Conservation (phyloP, 2,113 vertebrate species). For the Ginglymostoma cirratum region DNA sequence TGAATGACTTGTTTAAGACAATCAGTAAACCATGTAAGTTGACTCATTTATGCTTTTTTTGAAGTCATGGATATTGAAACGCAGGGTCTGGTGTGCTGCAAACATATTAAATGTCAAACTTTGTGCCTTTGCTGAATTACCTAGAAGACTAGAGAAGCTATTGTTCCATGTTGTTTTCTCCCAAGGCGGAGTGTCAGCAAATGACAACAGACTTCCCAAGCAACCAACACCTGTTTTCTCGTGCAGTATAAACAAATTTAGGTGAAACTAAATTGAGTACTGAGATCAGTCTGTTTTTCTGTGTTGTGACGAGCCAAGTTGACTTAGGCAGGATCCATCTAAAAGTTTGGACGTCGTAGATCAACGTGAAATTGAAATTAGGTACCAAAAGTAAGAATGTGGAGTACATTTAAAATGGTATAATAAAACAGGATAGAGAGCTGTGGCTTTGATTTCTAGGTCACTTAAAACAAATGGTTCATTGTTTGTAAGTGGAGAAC, state of each 20-base stretch:
- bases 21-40: too few relatives aligned
- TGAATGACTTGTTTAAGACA: too few relatives aligned
- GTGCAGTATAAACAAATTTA: not conserved
- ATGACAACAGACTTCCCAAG: not conserved
- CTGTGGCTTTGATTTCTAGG: not conserved
- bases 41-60: too few relatives aligned
- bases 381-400: not conserved
- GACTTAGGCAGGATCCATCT: not conserved
- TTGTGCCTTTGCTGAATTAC: not conserved
- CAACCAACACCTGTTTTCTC: not conserved
- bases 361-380: not conserved
- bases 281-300: too few relatives aligned
- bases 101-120: too few relatives aligned
- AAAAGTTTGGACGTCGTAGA: not conserved
- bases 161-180: not conserved
- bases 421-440: not conserved
- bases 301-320: not conserved
- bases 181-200: not conserved
- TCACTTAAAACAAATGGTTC: not conserved
- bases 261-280: too few relatives aligned
- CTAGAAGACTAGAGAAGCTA: not conserved
- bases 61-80: too few relatives aligned
- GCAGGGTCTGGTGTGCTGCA: too few relatives aligned
- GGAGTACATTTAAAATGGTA: not conserved
- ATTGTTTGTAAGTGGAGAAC: not conserved